Evolutionary conservation across 35 echinoderm and acorn worm species (phyloP), one percentile per base, ranked within the genome.

Genomic region (Holothuria glaberrima): DNA sequence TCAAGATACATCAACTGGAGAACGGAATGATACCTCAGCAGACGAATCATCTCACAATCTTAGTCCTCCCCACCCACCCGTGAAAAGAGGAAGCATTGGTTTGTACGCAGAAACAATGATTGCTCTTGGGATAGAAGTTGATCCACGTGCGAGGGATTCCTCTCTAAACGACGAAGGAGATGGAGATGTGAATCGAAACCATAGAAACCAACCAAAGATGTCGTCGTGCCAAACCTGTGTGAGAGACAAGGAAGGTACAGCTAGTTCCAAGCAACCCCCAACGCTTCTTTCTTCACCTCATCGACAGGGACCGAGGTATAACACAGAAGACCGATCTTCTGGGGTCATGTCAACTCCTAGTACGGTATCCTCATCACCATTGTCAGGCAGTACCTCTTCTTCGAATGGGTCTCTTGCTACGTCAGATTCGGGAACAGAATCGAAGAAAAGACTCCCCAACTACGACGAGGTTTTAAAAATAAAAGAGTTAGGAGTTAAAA

Each of bases 101-200:
- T 87, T 87, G 21, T 87, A 87, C 50, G 61, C 20, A 69, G 85
- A 87, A 50, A 87, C 85, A 0, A 87, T 87, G 85, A 4, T 87
- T 20, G 85, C 85, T 25, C 50, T 87, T 14, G 85, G 85, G 16
- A 87, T 87, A 16, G 20, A 48, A 10, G 30, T 65, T 9, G 35
- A 87, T 50, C 22, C 24, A 9, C 26, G 12, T 25, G 80, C 27
- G 16, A 34, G 61, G 57, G 29, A 32, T 30, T 3, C 38, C 6
- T 84, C 57, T 34, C 10, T 22, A 7, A 14, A 46, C 17, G 65
- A 70, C 12, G 5, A 32, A 87, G 24, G 6, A 46, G 34, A 34
- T n/a, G 32, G 25, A 22, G 85, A 87, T 70, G 30, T 67, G 21
- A 67, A 87, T 29, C 35, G 63, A 20, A 67, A 86, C 83, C 28